These are phyloP conservation scores for Drosophila nannoptera DNA, from an alignment of 1,140 invertebrate genomes.

Conservation along the genomic window DNA sequence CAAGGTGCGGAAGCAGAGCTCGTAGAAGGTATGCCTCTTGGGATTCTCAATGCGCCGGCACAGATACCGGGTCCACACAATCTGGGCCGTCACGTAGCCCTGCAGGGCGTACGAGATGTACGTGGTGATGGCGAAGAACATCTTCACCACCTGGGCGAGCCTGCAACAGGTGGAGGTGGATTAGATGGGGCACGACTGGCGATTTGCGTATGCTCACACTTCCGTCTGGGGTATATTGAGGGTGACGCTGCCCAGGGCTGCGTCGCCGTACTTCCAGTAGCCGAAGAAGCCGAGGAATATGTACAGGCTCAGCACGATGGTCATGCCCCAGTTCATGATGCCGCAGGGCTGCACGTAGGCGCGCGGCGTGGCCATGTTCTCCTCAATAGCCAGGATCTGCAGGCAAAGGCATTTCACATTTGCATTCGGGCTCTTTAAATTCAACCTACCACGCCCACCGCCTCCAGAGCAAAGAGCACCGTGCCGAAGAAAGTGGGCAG, in stretches of 20 bases:
- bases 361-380: slow-evolving; percentile 90
- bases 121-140: slow-evolving; percentile 92
- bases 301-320: slow-evolving; percentile 86
- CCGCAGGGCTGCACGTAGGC: slow-evolving; percentile 86
- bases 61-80: slow-evolving; percentile 90
- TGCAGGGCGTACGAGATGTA: slow-evolving; percentile 96
- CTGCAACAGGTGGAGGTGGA: slow-evolving; percentile 79
- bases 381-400: slow-evolving; percentile 90
- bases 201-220: slow-evolving; percentile 72
- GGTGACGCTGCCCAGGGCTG: slow-evolving; percentile 85
- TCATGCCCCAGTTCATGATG: slow-evolving; percentile 89
- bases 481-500: slow-evolving; percentile 91
- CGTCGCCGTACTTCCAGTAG: slow-evolving; percentile 87
- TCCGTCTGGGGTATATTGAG: slow-evolving; percentile 84
- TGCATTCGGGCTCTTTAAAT: too few relatives aligned
- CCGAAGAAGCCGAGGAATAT: slow-evolving; percentile 89
- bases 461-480: slow-evolving; percentile 92
- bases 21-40: slow-evolving; percentile 80
- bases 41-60: slow-evolving; percentile 80
- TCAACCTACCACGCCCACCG: slow-evolving; percentile 89
- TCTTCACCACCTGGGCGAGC: slow-evolving; percentile 87
- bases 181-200: neutral
- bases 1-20: slow-evolving; percentile 83
- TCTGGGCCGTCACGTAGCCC: slow-evolving; percentile 94
- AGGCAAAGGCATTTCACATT: neutral